Evolutionary conservation across 2,113 vertebrate genomes (phyloP).

Genomic region (Zosterops pallidus): DNA sequence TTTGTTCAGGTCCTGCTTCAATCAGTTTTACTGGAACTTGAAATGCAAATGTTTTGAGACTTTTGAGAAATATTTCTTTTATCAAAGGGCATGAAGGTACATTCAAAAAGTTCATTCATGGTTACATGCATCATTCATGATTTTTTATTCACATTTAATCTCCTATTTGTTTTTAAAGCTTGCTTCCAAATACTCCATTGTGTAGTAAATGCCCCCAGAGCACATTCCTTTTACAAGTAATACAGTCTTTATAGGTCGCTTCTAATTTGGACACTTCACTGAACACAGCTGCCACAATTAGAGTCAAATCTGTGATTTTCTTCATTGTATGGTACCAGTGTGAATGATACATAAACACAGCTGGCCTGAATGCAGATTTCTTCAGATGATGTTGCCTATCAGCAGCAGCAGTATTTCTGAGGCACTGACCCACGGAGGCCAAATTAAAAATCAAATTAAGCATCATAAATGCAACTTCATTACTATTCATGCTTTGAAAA

Average conservation of each 20-base stretch:
- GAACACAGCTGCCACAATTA: constrained; percentile 69
- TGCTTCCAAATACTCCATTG: constrained; percentile 41
- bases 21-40: not conserved
- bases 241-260: constrained; percentile 26
- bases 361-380: constrained; percentile 50
- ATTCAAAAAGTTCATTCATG: constrained; percentile 38
- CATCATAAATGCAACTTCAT: constrained; percentile 16
- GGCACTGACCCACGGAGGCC: constrained; percentile 39
- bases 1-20: not conserved
- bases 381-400: constrained; percentile 1
- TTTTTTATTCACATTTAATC: constrained; percentile 21
- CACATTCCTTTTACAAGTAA: constrained; percentile 19
- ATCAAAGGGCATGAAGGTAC: not conserved
- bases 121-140: constrained; percentile 35
- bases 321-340: constrained; percentile 51
- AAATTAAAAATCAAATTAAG: constrained; percentile 64
- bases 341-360: constrained; percentile 60
- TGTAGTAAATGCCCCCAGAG: constrained; percentile 24
- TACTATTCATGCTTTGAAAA: constrained; percentile 21
- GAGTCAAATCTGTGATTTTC: constrained; percentile 64
- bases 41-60: constrained; percentile 15
- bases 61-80: constrained; percentile 22
- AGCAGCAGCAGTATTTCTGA: not conserved
- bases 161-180: constrained; percentile 45
- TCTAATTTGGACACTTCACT: constrained; percentile 69